Base-by-base conservation (phyloP, 2,797 vertebrate species). In the Steatocranus sp. region DNA sequence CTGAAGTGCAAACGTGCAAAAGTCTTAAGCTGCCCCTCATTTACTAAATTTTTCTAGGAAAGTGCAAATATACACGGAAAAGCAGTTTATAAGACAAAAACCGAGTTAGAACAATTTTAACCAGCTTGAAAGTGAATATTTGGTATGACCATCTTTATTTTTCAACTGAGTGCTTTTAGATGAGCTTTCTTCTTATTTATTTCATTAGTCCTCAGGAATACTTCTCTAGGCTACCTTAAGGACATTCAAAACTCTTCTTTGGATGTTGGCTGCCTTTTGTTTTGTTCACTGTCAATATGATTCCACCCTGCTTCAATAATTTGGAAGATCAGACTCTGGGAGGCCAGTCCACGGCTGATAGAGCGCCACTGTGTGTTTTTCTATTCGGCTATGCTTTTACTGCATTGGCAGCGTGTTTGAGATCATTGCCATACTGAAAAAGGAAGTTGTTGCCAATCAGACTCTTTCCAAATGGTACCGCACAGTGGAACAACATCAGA, bases 151-250 rank as follows among this genome's bases (percentile, higher is more conserved):
- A 23, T 20, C 18, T 63, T 20, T 20, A 63, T 63, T 63, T 36
- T 61, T 7, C 43, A 17, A 11, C 43, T 46, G 6, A 46, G 15
- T 15, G 18, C 11, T 63, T 18, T 14, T 63, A 2, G 7, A 63
- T 8, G 4, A 63, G 32, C 7, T 0, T 20, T 3, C 58, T 20
- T 36, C 6, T 36, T 5, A 36, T 8, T 27, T 5, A 14, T 0
- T 63, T 63, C 4, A 63, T 12, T 63, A 20, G 4, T 20, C 32
- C 18, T 63, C 32, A 36, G 32, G 32, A 63, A 1, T 36, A 63
- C 0, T 20, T 36, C 18, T 63, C 58, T 32, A 36, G 58, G 10
- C 58, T 36, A 20, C 32, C 32, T 63, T 34, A 63, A 63, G 58
- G 18, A 63, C 58, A 36, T 63, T 36, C 32, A 63, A 63, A 63